These are phyloP conservation scores for Crocallis elinguaria DNA, from an alignment of 2,888 invertebrate species.

Conservation along the genomic window DNA sequence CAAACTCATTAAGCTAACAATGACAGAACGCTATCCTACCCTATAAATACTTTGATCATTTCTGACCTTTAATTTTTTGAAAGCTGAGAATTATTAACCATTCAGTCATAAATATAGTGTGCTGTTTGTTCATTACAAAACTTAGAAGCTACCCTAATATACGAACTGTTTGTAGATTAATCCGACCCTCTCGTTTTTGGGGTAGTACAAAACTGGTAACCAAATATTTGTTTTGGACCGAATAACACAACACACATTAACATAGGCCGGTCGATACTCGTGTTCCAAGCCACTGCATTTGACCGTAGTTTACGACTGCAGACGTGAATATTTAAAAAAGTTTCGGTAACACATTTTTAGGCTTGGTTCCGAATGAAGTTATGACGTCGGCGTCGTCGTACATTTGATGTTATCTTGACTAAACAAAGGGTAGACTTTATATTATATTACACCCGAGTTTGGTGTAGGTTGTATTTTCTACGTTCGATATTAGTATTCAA, in stretches of 20 bases:
- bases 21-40: too few species aligned
- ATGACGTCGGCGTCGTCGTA: conserved; percentile 15
- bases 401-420: conserved; percentile 20
- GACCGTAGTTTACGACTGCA: conserved; percentile 17
- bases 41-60: too few species aligned
- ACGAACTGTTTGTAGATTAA: background rate
- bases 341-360: conserved; percentile 2
- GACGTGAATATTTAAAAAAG: conserved; percentile 12
- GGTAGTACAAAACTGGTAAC: conserved; percentile 16
- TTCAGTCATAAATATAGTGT: too few species aligned
- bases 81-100: too few species aligned
- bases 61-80: too few species aligned
- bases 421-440: conserved; percentile 15
- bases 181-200: background rate
- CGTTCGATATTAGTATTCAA: conserved; percentile 29
- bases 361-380: conserved; percentile 13
- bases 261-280: conserved; percentile 25
- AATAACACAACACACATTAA: conserved; percentile 33
- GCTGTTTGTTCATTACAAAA: too few species aligned
- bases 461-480: conserved; percentile 19
- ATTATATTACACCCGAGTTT: conserved; percentile 1
- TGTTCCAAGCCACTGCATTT: conserved; percentile 27
- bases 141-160: background rate
- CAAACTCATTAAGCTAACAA: too few species aligned
- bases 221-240: conserved; percentile 27